These are phyloP conservation scores for Mylabris phalerata DNA, from an alignment of 1,140 invertebrate species.

Conservation along the genomic window DNA sequence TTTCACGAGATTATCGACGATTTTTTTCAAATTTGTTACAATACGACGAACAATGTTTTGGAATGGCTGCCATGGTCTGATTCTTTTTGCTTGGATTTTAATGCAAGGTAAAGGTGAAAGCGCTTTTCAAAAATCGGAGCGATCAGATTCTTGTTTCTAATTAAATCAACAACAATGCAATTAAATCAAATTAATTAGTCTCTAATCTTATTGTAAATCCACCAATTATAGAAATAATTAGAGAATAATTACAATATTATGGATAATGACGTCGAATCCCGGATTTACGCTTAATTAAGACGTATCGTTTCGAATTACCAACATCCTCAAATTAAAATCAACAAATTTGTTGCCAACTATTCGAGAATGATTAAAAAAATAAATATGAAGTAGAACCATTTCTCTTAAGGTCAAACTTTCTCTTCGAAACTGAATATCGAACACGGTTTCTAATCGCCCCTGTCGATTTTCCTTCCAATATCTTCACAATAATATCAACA, in stretches of 20 bases:
- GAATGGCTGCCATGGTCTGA: slow-evolving; percentile 16
- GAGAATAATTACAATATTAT: no score
- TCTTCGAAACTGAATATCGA: neutral
- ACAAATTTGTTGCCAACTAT: neutral
- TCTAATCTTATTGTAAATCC: no score
- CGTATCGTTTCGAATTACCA: neutral
- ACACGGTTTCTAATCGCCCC: neutral
- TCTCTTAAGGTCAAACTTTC: neutral
- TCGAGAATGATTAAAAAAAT: neutral
- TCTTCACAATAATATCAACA: neutral
- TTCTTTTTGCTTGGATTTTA: slow-evolving; percentile 19
- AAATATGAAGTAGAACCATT: neutral
- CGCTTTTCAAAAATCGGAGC: slow-evolving; percentile 12
- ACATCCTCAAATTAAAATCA: neutral
- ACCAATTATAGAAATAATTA: no score
- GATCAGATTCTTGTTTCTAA: slow-evolving; percentile 2
- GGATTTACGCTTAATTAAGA: neutral
- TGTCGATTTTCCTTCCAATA: neutral
- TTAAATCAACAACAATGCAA: no score
- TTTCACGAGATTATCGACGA: neutral
- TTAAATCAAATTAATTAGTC: no score
- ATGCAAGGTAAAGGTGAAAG: slow-evolving; percentile 23
- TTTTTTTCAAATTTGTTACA: neutral
- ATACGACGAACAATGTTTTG: slow-evolving; percentile 15
- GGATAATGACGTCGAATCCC: neutral